These are phyloP conservation scores for Cheirogaleus medius DNA, from an alignment of 2,113 vertebrate species.

Conservation along the genomic window DNA sequence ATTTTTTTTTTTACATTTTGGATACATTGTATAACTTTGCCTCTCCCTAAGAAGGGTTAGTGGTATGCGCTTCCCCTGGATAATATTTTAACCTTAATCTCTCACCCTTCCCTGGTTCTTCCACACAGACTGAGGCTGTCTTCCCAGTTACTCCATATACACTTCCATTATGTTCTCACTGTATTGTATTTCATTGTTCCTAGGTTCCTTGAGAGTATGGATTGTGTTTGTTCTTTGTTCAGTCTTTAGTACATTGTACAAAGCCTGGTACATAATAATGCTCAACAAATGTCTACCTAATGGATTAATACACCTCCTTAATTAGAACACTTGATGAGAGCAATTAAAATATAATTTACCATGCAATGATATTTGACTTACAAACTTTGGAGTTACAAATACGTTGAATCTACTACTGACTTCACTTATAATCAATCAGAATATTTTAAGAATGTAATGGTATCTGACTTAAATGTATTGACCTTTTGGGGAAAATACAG, in stretches of 20 bases:
- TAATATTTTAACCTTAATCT: neutral
- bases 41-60: too few species aligned
- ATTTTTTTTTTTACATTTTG: too few species aligned
- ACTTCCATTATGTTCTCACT: neutral
- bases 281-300: neutral
- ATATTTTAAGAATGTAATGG: slow-evolving; percentile 9
- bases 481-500: neutral
- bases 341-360: slow-evolving; percentile 10
- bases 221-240: neutral
- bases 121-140: neutral
- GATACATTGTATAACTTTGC: too few species aligned
- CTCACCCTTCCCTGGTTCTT: neutral
- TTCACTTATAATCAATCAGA: neutral
- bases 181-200: neutral
- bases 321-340: neutral
- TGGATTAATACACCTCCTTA: neutral
- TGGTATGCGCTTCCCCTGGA: too few species aligned
- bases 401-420: neutral
- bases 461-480: slow-evolving; percentile 27
- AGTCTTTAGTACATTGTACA: neutral
- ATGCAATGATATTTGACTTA: neutral
- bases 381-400: neutral
- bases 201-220: neutral
- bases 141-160: neutral
- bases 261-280: neutral